Conservation (phyloP, 1,140 invertebrate genomes). For the Platorchestia sp. region DNA sequence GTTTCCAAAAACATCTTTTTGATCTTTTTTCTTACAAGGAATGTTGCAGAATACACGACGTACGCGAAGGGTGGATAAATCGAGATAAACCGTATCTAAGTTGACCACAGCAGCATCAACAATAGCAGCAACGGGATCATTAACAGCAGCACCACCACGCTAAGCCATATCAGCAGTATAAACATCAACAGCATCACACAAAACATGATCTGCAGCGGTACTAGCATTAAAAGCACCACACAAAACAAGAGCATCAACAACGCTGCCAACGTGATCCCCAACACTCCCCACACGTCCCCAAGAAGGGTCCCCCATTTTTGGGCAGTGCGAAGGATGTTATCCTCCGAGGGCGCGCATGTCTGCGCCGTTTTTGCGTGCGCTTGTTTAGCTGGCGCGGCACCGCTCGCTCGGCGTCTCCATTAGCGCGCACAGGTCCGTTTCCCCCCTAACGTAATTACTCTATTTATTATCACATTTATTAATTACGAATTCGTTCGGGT, state of each 20-base stretch:
- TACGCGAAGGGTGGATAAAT: too few relatives aligned
- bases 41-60: too few relatives aligned
- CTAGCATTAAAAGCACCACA: neutral
- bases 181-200: neutral
- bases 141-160: too few relatives aligned
- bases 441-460: constrained; percentile 54
- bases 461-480: constrained; percentile 55
- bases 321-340: neutral
- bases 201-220: neutral
- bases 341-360: neutral
- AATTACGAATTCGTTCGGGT: constrained; percentile 52
- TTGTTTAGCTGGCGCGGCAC: constrained; percentile 5
- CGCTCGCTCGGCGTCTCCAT: constrained; percentile 43
- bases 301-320: neutral
- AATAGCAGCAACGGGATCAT: too few relatives aligned
- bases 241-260: neutral
- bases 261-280: neutral
- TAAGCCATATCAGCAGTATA: neutral
- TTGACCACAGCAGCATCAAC: too few relatives aligned
- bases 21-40: too few relatives aligned
- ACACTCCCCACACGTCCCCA: neutral
- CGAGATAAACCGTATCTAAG: too few relatives aligned
- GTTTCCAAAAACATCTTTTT: too few relatives aligned
- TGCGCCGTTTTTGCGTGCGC: neutral
- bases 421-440: constrained; percentile 38